Evolutionary conservation across 2,113 vertebrate species (phyloP).

Genomic region (Phyllostomus discolor): DNA sequence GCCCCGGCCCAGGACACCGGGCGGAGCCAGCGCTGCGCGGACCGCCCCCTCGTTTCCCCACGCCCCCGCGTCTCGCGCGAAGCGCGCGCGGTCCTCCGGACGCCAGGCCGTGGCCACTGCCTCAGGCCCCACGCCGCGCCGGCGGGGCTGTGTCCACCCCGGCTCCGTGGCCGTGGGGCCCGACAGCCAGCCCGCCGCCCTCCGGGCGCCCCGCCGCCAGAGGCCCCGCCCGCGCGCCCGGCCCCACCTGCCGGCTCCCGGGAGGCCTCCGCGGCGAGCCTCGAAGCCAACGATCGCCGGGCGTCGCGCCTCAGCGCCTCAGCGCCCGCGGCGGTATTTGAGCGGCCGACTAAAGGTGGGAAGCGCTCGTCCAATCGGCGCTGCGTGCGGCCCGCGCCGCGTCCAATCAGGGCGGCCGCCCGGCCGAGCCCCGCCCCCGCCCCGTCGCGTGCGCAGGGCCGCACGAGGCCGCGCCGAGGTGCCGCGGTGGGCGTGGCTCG

Average conservation of each 20-base stretch:
- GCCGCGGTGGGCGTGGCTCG: accelerated
- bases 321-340: accelerated
- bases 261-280: accelerated
- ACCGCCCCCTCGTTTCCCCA: neutral
- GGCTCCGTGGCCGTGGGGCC: neutral
- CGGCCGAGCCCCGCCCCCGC: neutral
- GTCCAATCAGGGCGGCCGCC: neutral
- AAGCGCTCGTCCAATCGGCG: neutral
- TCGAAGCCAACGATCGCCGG: accelerated
- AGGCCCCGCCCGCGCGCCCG: accelerated
- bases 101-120: accelerated
- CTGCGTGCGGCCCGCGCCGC: accelerated
- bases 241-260: accelerated
- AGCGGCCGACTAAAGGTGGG: neutral
- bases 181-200: accelerated
- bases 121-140: accelerated
- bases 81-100: neutral
- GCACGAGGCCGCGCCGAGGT: neutral
- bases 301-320: neutral
- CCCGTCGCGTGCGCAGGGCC: accelerated
- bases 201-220: neutral
- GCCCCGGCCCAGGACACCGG: no score
- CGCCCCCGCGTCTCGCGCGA: neutral
- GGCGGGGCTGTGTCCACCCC: neutral
- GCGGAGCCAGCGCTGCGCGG: neutral